Evolutionary conservation across 2,888 invertebrate species (phyloP), one percentile per base, ranked within the genome.

Genomic region (Ethmia dodecea): DNA sequence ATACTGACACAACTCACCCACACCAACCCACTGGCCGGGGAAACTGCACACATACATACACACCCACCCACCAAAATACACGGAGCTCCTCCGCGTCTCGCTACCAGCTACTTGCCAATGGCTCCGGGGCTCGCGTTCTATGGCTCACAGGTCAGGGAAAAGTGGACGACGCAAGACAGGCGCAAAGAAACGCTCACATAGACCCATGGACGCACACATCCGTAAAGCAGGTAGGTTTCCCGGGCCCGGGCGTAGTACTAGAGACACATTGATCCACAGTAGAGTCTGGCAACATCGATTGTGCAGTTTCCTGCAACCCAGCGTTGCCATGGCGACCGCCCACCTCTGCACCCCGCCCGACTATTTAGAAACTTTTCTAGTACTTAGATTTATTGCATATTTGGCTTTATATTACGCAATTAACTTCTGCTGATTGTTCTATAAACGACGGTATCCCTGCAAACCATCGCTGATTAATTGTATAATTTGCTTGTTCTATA

Each of bases 211-310:
- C 66, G 49, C 78, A 74, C 74, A 77, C 73, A n/a, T n/a, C 37
- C 29, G 24, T 40, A 45, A 35, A 36, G 40, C 42, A 46, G 60
- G 70, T 70, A 67, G 76, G 73, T 71, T 74, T 69, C 75, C 76
- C 81, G 76, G 76, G 77, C 68, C 2, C 75, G 73, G 70, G 74
- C 83, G 80, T 86, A 86, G 86, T 86, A 84, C 86, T 86, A 86
- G 80, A 84, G 80, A 86, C 86, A 86, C 86, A 84, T 86, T 86
- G 86, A 84, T 84, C 86, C 80, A 84, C 71, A 81, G 64, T 59
- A 58, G 67, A 79, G 84, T 86, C 86, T 84, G 81, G 80, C 79
- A 71, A 70, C 83, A 86, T 86, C 79, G 86, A 86, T 84, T 86
- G 75, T 81, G 84, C 84, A 84, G 86, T 78, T 81, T 84, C 86